A percentile compares a stretch with the other conserved stretches of the same genome.
phyloP scores from a whole-genome alignment of 1,140 invertebrate species.

The Chironomus striatipennis region DNA sequence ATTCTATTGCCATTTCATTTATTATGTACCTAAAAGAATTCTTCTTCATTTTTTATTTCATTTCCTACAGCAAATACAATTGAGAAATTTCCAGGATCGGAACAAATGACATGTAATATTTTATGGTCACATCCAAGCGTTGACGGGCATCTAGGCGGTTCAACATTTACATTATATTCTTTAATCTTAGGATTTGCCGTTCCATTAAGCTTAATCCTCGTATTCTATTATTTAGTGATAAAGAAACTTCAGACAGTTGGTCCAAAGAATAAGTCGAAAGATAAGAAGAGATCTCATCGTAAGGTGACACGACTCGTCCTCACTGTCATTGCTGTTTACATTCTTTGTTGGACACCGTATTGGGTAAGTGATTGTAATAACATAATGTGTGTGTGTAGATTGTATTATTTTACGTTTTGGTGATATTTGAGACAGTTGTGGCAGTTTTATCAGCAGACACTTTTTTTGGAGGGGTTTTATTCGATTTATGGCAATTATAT shows the following conservation, averaged over 20 bases:
- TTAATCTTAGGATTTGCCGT: conserved; percentile 89
- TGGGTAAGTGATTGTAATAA: conserved; percentile 58
- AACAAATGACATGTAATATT: conserved; percentile 68
- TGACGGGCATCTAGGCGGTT: conserved; percentile 43
- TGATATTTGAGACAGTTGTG: too few relatives aligned
- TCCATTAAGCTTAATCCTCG: conserved; percentile 81
- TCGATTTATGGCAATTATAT: too few relatives aligned
- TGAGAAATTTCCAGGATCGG: conserved; percentile 34
- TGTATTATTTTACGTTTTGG: not conserved
- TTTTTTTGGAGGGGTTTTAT: too few relatives aligned
- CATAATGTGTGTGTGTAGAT: not conserved
- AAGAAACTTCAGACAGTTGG: conserved; percentile 79
- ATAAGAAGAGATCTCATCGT: conserved; percentile 84
- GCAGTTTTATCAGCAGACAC: too few relatives aligned
- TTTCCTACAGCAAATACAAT: conserved; percentile 52
- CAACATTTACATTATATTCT: conserved; percentile 81
- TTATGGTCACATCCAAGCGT: conserved; percentile 58
- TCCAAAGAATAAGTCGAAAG: conserved; percentile 82
- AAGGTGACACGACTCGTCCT: conserved; percentile 92
- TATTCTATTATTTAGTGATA: conserved; percentile 95
- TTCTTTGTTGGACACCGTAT: conserved; percentile 94
- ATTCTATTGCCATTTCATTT: too few relatives aligned
- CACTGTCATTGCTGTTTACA: conserved; percentile 92
- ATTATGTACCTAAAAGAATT: too few relatives aligned
- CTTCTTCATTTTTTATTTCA: not conserved